Evolutionary conservation across 2,797 vertebrate genomes (phyloP).

Genomic region (Mormyrops boulengeri): DNA sequence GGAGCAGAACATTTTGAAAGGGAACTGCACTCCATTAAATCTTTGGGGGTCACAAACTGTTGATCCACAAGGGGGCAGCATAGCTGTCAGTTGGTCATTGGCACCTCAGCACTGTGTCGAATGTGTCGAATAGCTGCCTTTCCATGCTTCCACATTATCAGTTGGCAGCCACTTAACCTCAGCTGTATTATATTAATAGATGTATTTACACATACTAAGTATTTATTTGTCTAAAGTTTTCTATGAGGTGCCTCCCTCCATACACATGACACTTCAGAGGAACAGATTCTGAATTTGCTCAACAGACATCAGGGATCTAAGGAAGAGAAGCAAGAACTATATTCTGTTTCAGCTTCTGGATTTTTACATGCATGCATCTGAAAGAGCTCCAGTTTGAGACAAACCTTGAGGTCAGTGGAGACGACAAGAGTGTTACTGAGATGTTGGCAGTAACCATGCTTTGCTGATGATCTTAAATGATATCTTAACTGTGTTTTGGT

Average conservation of each 20-base stretch:
- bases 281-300: background rate
- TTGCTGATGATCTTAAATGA: background rate
- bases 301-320: background rate
- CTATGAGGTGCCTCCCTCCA: background rate
- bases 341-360: background rate
- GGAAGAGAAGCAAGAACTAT: background rate
- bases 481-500: background rate
- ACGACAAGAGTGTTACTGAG: background rate
- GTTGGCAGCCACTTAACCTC: slow-evolving; percentile 5
- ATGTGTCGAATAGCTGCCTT: background rate
- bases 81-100: background rate
- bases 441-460: background rate
- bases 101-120: slow-evolving; percentile 11
- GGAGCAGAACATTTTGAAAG: background rate
- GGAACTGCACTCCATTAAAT: background rate
- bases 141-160: slow-evolving; percentile 18
- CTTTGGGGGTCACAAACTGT: background rate
- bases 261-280: background rate
- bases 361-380: background rate
- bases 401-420: background rate
- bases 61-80: slow-evolving; percentile 1
- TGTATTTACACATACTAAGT: background rate
- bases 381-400: background rate
- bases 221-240: background rate
- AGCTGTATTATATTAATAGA: slow-evolving; percentile 7